Evolutionary conservation across 2,888 invertebrate genomes (phyloP).

Genomic region (Cistogaster globosa): DNA sequence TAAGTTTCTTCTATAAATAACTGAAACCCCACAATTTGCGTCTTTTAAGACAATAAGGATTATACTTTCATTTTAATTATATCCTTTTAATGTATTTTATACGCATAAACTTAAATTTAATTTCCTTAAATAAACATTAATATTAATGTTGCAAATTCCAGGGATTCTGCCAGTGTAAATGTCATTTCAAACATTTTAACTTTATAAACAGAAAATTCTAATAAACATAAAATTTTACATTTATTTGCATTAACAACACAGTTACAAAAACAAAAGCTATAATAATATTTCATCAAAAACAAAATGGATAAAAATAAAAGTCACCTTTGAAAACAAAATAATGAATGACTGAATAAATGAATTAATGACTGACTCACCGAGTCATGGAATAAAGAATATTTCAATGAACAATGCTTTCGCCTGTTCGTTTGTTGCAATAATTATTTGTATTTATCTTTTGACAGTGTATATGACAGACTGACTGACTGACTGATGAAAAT

Average conservation of each 20-base stretch:
- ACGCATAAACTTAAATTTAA: slow-evolving; percentile 65
- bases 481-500: slow-evolving; percentile 9
- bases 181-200: slow-evolving; percentile 60
- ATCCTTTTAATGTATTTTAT: slow-evolving; percentile 56
- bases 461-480: slow-evolving; percentile 4
- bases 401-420: slow-evolving; percentile 21
- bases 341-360: slow-evolving; percentile 27
- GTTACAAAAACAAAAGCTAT: slow-evolving; percentile 32
- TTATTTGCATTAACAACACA: slow-evolving; percentile 70
- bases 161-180: slow-evolving; percentile 49
- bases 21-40: background rate
- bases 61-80: slow-evolving; percentile 60
- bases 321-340: slow-evolving; percentile 52
- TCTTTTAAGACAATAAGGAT: slow-evolving; percentile 10
- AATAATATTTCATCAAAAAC: slow-evolving; percentile 64
- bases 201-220: slow-evolving; percentile 69
- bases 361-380: slow-evolving; percentile 49
- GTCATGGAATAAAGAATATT: slow-evolving; percentile 14
- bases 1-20: background rate
- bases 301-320: slow-evolving; percentile 20
- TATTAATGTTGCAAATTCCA: slow-evolving; percentile 60
- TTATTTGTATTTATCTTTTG: slow-evolving; percentile 51
- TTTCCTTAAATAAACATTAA: slow-evolving; percentile 70
- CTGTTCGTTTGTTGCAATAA: slow-evolving; percentile 44
- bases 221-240: slow-evolving; percentile 74